Base-by-base conservation (phyloP, 2,888 invertebrate species). In the Cosmopolites sordidus region DNA sequence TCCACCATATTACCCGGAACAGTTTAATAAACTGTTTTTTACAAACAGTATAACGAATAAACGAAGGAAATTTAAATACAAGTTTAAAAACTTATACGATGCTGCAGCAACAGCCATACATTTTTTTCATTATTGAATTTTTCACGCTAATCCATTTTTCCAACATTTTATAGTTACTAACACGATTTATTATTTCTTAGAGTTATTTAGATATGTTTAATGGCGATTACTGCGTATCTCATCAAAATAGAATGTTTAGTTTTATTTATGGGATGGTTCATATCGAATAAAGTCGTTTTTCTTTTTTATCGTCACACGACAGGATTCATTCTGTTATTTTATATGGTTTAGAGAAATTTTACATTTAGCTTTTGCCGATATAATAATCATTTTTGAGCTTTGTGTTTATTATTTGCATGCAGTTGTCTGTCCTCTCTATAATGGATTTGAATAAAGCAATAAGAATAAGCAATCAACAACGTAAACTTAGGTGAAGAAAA, bases 351-450 rank as follows among this genome's bases (percentile, higher is more conserved):
- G 33, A 33, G 12, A n/a, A n/a, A 27, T 22, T n/a, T 22, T 3
- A 43, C 2, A 43, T n/a, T 29, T 29, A 11, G 29, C 29, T 43
- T 29, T 43, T 43, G 43, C 17, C 15, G 22, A 22, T 27, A 14
- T 29, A 43, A 17, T n/a, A n/a, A n/a, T n/a, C n/a, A n/a, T n/a
- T 27, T 27, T 43, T 18, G n/a, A 27, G 43, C 29, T 15, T 15
- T 43, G 6, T 18, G 18, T 41, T 16, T 9, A 39, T 39, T 38
- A 17, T 39, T 9, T 33, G 33, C 33, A 33, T 33, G 33, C 33
- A 33, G n/a, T 12, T 33, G n/a, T 33, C 33, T 33, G 12, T 33
- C 12, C 11, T 33, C 33, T 12, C 27, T 12, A 33, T 6, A 33
- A 33, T n/a, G 33, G 33, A 33, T 33, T 33, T 33, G 33, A n/a